These are phyloP conservation scores for Blennius ocellaris DNA, from an alignment of 2,113 vertebrate species.

Conservation along the genomic window DNA sequence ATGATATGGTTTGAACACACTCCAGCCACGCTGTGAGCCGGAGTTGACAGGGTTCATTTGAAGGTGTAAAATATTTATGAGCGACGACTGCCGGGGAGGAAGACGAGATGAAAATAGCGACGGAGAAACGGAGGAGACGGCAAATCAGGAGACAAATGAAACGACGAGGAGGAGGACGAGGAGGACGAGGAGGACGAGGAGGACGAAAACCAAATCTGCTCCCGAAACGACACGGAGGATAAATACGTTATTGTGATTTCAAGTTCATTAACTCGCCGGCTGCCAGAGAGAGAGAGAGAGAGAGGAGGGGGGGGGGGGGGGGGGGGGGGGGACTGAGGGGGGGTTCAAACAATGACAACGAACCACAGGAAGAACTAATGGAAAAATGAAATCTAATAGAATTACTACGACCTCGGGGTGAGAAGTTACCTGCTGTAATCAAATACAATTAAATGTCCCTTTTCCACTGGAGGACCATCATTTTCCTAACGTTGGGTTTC, in stretches of 20 bases:
- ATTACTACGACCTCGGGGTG: too few species aligned
- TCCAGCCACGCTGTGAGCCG: constrained; percentile 52
- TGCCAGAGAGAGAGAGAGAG: constrained; percentile 24
- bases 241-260: constrained; percentile 71
- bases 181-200: too few species aligned
- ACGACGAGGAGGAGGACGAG: too few species aligned
- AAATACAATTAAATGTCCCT: too few species aligned
- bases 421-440: too few species aligned
- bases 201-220: too few species aligned
- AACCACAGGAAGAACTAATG: too few species aligned
- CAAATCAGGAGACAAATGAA: constrained; percentile 51
- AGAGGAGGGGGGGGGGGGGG: too few species aligned
- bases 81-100: constrained; percentile 58
- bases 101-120: constrained; percentile 61
- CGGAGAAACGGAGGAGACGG: constrained; percentile 20
- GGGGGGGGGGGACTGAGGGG: too few species aligned
- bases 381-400: too few species aligned
- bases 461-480: too few species aligned
- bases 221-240: too few species aligned
- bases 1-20: constrained; percentile 44
- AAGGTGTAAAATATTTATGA: constrained; percentile 82
- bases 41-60: constrained; percentile 78
- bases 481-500: neutral
- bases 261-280: constrained; percentile 61
- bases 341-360: neutral